Evolutionary conservation across 2,888 invertebrate species (phyloP), one percentile per base, ranked within the genome.

Genomic region (Scaptomyza reducta): DNA sequence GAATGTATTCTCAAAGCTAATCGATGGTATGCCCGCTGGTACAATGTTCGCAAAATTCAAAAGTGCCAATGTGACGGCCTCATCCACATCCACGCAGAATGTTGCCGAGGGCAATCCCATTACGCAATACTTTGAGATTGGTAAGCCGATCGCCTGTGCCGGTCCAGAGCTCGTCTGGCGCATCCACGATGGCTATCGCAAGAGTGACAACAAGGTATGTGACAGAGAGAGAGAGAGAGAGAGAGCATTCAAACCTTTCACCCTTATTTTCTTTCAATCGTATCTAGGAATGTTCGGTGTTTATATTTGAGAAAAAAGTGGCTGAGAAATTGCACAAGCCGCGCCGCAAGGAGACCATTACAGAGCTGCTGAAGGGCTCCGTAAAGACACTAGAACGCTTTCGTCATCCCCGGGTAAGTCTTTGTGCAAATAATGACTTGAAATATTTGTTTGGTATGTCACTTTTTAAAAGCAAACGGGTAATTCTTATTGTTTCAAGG

Each of bases 291-390:
- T 97, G 96, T 71, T 98, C 98, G 0, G 95, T 98, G 73, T 98
- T 98, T 92, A 93, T 98, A 60, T 98, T 98, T 91, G 98, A 98
- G 92, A 98, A 98, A 91, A 95, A 96, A 74, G 95, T 96, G 59
- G 97, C 97, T 0, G 98, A 98, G 89, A 98, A 98, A 90, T 92
- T 98, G 42, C 97, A 97, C 92, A 98, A 97, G 89, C 97, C 97
- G 4, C 96, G 97, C 81, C 94, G 97, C 63, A 97, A 97, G 90
- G 98, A 98, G 90, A 95, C 95, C n/a, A 96, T 98, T 81, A 95
- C 98, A 7, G 98, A 98, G 89, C 94, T 97, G 60, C 93, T 98
- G 56, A 94, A 97, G 35, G 94, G 94, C 66, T 96, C 97, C 66
- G 95, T 98, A 9, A 93, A 94, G 56, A 95, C 96, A 79, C 93